phyloP scores from a whole-genome alignment of 2,113 vertebrate species.

The Ceyx melanurus region DNA sequence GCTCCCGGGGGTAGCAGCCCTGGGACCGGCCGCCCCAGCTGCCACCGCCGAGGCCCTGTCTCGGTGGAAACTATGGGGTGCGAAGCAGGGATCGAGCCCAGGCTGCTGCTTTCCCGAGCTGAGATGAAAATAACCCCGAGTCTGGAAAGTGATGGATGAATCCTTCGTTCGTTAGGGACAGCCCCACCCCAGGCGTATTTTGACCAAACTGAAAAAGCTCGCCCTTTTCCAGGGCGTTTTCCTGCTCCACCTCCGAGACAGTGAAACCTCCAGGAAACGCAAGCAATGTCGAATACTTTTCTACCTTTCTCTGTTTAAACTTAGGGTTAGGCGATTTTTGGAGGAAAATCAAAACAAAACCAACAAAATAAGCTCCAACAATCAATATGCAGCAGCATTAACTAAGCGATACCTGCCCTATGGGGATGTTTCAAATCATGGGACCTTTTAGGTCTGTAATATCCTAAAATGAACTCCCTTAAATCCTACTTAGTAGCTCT shows the following conservation, averaged over 20 bases:
- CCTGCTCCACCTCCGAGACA: accelerated
- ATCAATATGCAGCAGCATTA: not conserved
- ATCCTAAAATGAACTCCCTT: not conserved
- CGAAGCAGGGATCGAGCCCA: not conserved
- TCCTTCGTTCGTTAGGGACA: not conserved
- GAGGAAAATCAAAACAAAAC: not conserved
- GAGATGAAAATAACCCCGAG: not conserved
- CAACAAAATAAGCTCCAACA: not conserved
- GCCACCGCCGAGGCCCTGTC: not conserved
- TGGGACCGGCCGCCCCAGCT: not conserved
- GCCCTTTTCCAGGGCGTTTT: not conserved
- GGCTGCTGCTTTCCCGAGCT: not conserved
- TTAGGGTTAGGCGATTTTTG: not conserved
- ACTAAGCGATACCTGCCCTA: not conserved
- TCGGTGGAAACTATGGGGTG: not conserved
- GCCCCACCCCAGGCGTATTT: not conserved
- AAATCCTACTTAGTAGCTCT: not conserved
- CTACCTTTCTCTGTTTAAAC: not conserved
- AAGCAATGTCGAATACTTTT: not conserved
- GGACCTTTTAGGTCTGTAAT: not conserved
- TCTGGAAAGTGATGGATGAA: not conserved
- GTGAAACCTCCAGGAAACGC: not conserved
- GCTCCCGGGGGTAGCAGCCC: not conserved
- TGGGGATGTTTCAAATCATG: not conserved
- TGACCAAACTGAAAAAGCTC: not conserved